Conservation (phyloP, 2,888 invertebrate genomes). For the Cremastobaeus sp. region DNA sequence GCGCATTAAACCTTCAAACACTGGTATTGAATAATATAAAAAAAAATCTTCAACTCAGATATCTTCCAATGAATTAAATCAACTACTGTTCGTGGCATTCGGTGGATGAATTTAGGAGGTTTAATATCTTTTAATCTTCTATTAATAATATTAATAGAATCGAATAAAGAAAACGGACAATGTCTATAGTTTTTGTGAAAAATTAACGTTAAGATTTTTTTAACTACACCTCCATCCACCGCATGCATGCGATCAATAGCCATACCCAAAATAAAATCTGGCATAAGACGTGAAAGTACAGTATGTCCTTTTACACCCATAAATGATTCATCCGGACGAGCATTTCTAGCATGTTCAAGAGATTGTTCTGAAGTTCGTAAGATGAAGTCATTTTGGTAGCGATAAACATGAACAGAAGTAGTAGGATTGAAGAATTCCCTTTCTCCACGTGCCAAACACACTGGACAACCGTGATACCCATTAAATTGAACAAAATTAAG, state of each 20-base stretch:
- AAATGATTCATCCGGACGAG: too few species aligned
- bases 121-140: neutral
- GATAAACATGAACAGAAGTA: neutral
- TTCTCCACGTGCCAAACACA: neutral
- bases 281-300: constrained; percentile 6
- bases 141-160: constrained; percentile 48
- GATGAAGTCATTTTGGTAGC: neutral
- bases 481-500: constrained; percentile 7
- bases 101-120: too few species aligned
- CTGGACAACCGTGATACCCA: constrained; percentile 2
- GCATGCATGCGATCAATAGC: too few species aligned
- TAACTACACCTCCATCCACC: constrained; percentile 51
- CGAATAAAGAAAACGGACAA: too few species aligned
- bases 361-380: constrained; percentile 12
- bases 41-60: too few species aligned
- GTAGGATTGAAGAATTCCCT: neutral
- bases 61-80: too few species aligned
- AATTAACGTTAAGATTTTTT: too few species aligned
- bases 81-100: too few species aligned
- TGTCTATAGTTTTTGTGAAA: too few species aligned
- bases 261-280: constrained; percentile 24
- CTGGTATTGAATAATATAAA: constrained; percentile 44
- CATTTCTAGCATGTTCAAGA: too few species aligned
- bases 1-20: constrained; percentile 33
- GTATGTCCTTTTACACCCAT: constrained; percentile 4